Evolutionary conservation across 2,113 vertebrate genomes (phyloP), one percentile per base, ranked within the genome.

Genomic region (Australoheros scitulus): DNA sequence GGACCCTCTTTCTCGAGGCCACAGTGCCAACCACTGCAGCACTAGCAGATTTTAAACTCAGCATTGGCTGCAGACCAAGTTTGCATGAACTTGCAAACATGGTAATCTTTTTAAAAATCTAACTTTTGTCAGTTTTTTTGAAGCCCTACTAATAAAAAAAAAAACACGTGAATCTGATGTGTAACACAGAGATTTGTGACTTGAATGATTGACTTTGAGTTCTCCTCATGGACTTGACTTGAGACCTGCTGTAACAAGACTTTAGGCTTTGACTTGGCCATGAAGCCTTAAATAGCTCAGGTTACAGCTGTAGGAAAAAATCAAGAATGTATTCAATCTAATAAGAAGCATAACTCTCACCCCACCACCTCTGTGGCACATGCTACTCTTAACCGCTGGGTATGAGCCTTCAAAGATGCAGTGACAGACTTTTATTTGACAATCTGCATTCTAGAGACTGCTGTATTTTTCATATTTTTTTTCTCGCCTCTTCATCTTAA

Each of bases 151-250:
- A 29, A 29, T 3, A 70, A 70, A 70, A 70, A 11, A 41, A 68
- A 68, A 50, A 50, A 26, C 10, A 68, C 14, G 26, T 0, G 22
- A 22, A 50, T 4, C 22, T 47, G 41, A 17, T 5, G 17, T 15
- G 24, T 47, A 18, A 70, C 22, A 43, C 1, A 11, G 64, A 68
- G 22, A 47, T 15, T 1, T 68, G 41, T 11, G 15, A 47, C 41
- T 47, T 68, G 22, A 0, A 68, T 0, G 15, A 47, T 8, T 17
- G 63, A 47, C 15, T 29, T 26, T 29, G 41, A 68, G 47, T 68
- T 0, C 65, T 15, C 15, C 9, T 26, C 41, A 0, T 11, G 24
- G 41, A 70, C 1, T 70, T 0, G 15, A 50, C 24, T 50, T 52
- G 41, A 41, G 34, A 38, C 11, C 22, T 38, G n/a, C 2, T 64